These are phyloP conservation scores for Parelbella ahira DNA, from an alignment of 2,888 invertebrate species.

Conservation along the genomic window DNA sequence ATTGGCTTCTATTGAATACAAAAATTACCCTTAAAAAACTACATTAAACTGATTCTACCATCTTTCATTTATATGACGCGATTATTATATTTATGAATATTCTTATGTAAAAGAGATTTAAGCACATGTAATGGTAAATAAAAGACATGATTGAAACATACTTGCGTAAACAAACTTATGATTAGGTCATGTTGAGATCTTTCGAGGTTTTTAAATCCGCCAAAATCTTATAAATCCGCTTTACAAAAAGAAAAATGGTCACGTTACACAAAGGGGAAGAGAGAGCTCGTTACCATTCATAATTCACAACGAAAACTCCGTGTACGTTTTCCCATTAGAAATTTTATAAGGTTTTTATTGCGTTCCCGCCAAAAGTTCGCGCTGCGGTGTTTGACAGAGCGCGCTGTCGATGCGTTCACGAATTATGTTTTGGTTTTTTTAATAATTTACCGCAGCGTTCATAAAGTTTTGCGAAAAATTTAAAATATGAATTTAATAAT, in stretches of 20 bases:
- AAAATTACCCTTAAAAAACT: no score
- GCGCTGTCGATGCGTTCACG: conserved; percentile 36
- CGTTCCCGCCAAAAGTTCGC: conserved; percentile 58
- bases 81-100: no score
- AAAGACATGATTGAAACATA: no score
- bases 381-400: conserved; percentile 47
- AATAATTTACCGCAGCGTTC: conserved; percentile 2
- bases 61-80: no score
- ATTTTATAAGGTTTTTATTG: conserved; percentile 80
- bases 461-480: not conserved
- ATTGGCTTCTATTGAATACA: no score
- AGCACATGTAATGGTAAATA: no score
- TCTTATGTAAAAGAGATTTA: no score
- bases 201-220: conserved; percentile 3
- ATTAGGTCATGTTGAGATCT: no score
- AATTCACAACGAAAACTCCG: conserved; percentile 74
- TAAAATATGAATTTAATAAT: no score
- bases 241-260: conserved; percentile 28
- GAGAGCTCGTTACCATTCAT: conserved; percentile 77
- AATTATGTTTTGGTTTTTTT: conserved; percentile 35
- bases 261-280: conserved; percentile 39
- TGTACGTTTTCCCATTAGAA: conserved; percentile 79
- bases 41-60: no score
- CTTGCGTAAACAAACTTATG: no score
- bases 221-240: conserved; percentile 12